These are phyloP conservation scores for Lanius ludovicianus DNA, from an alignment of 2,113 vertebrate species.

Conservation along the genomic window DNA sequence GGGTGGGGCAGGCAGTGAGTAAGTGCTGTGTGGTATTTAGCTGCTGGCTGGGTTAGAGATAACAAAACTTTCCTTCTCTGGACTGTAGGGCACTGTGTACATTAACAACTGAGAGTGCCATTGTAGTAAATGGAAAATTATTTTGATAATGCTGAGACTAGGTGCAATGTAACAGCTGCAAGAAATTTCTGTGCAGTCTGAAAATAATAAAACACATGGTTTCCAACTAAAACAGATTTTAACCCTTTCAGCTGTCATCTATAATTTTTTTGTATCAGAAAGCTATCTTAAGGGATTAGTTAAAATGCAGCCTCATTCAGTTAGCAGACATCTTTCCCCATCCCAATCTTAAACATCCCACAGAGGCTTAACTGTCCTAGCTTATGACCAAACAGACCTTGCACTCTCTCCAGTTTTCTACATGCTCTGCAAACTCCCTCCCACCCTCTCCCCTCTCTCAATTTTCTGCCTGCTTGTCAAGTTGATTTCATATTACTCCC, in stretches of 20 bases:
- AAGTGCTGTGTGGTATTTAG: not conserved
- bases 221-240: slow-evolving; percentile 7
- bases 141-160: not conserved
- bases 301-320: not conserved
- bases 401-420: not conserved
- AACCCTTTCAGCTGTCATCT: not conserved
- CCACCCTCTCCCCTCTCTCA: not conserved
- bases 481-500: not conserved
- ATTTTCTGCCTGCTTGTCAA: not conserved
- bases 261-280: not conserved
- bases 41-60: not conserved
- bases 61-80: not conserved
- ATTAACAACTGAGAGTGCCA: not conserved
- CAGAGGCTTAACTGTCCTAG: not conserved
- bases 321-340: not conserved
- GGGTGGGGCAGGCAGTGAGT: not conserved
- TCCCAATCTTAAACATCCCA: not conserved
- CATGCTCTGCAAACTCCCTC: not conserved
- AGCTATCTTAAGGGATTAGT: not conserved
- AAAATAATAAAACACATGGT: not conserved
- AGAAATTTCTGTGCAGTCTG: not conserved
- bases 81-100: not conserved
- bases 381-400: not conserved
- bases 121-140: not conserved
- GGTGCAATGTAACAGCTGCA: not conserved